phyloP scores from a whole-genome alignment of 2,113 vertebrate genomes.

The Daubentonia madagascariensis region DNA sequence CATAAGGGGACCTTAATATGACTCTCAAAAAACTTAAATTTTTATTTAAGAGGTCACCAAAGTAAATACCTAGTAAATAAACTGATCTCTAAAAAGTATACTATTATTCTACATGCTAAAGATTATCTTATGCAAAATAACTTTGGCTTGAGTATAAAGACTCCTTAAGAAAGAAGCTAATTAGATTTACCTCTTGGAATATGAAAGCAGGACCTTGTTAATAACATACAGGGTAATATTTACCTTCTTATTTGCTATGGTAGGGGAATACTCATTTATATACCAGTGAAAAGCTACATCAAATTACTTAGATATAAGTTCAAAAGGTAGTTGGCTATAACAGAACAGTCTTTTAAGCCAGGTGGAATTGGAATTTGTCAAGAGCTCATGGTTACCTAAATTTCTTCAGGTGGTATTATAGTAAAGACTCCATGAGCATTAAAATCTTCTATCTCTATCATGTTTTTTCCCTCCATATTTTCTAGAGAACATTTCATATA shows the following conservation, averaged over 20 bases:
- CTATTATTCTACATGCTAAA: background rate
- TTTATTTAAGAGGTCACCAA: background rate
- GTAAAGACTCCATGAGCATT: background rate
- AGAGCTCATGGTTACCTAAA: background rate
- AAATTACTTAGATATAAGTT: background rate
- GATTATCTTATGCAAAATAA: background rate
- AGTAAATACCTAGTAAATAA: background rate
- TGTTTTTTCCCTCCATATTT: background rate
- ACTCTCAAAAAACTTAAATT: background rate
- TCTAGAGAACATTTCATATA: background rate
- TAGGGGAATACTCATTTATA: background rate
- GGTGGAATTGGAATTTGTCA: background rate
- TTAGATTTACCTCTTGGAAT: background rate
- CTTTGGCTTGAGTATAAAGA: background rate
- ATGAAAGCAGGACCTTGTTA: background rate
- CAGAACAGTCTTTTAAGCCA: background rate
- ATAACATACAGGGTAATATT: background rate
- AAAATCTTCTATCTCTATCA: background rate
- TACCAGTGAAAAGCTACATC: background rate
- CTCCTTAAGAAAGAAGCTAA: background rate
- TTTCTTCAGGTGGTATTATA: background rate
- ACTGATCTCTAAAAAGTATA: background rate
- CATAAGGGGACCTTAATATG: background rate
- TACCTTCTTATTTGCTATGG: background rate
- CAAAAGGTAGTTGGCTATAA: background rate